Evolutionary conservation across 1,140 invertebrate species (phyloP).

Genomic region (Pectinophora gossypiella): DNA sequence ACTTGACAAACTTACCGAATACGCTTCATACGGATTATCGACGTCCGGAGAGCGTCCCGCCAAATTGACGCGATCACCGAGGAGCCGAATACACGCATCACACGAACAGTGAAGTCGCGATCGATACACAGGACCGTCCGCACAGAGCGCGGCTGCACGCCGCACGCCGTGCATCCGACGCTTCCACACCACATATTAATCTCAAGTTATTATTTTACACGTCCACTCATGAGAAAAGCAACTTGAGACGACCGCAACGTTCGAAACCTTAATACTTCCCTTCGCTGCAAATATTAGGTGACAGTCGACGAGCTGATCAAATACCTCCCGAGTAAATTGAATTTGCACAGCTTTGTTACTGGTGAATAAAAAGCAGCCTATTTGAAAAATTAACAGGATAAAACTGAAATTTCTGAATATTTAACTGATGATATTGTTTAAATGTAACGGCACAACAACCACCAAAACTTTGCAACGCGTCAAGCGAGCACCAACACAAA

Average conservation of each 20-base stretch:
- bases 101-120: neutral
- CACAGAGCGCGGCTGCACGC: slow-evolving; percentile 42
- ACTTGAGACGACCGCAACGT: slow-evolving; percentile 71
- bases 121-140: slow-evolving; percentile 19
- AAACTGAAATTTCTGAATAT: too few relatives aligned
- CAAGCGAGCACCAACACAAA: slow-evolving; percentile 60
- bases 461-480: slow-evolving; percentile 47
- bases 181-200: slow-evolving; percentile 62
- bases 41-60: slow-evolving; percentile 43
- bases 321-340: slow-evolving; percentile 40
- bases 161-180: slow-evolving; percentile 44
- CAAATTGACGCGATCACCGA: slow-evolving; percentile 53
- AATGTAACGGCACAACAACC: slow-evolving; percentile 17
- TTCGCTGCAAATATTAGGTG: slow-evolving; percentile 72
- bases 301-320: slow-evolving; percentile 55
- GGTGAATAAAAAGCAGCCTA: too few relatives aligned
- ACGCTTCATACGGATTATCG: slow-evolving; percentile 31
- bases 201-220: slow-evolving; percentile 72
- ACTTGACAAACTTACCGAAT: slow-evolving; percentile 40
- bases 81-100: slow-evolving; percentile 32
- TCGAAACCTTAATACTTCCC: slow-evolving; percentile 74
- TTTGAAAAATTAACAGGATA: too few relatives aligned
- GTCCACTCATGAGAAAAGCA: slow-evolving; percentile 74
- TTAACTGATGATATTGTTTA: too few relatives aligned
- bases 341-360: slow-evolving; percentile 39